These are phyloP conservation scores for Cephus pygmeus DNA, from an alignment of 2,888 invertebrate species.

Conservation along the genomic window DNA sequence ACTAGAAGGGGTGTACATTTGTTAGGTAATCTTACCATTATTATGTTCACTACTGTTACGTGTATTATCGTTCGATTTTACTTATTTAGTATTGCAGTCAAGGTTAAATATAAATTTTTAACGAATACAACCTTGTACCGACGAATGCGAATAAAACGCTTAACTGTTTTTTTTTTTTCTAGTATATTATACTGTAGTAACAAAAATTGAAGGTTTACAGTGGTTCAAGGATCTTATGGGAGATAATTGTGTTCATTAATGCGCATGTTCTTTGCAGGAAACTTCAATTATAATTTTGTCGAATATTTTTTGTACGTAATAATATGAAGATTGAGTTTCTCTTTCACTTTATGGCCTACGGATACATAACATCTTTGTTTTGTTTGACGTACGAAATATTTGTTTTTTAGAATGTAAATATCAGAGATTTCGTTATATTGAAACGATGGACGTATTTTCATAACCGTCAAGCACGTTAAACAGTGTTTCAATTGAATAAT, in stretches of 20 bases:
- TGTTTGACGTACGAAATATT: too few species aligned
- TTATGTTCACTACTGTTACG: background rate
- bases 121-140: background rate
- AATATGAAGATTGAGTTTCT: too few species aligned
- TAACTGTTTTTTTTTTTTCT: background rate
- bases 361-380: too few species aligned
- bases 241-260: background rate
- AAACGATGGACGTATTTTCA: too few species aligned
- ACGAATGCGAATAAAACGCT: background rate
- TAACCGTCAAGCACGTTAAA: too few species aligned
- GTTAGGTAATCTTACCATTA: background rate
- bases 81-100: background rate
- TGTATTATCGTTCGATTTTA: background rate
- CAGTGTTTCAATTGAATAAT: too few species aligned
- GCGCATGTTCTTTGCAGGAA: too few species aligned
- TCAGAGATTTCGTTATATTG: too few species aligned
- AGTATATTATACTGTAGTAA: background rate
- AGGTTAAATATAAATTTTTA: background rate
- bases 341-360: too few species aligned
- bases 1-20: background rate
- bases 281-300: too few species aligned
- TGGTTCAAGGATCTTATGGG: background rate
- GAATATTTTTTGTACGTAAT: too few species aligned
- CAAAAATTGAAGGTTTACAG: background rate
- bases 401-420: too few species aligned